phyloP scores from a whole-genome alignment of 2,113 vertebrate genomes.

The Cettia cetti region DNA sequence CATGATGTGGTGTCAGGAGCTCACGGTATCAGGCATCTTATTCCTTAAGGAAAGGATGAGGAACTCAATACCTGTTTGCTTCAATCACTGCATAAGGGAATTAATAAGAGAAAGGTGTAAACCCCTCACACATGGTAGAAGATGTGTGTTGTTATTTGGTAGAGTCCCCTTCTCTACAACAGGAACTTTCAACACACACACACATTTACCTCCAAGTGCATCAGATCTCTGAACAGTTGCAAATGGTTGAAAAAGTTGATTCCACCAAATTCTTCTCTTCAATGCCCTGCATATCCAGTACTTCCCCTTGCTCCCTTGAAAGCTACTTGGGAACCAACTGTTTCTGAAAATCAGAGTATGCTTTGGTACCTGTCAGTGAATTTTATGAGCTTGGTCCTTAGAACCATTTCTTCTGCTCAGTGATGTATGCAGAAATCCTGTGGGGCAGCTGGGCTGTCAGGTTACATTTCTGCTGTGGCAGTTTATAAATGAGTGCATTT shows the following conservation, averaged over 20 bases:
- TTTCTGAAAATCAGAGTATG: background rate
- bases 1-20: background rate
- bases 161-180: background rate
- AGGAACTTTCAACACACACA: background rate
- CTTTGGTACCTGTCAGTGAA: background rate
- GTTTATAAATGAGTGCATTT: conserved; percentile 52
- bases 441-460: conserved; percentile 11
- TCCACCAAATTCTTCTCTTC: background rate
- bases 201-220: background rate
- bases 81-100: background rate
- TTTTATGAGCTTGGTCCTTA: background rate
- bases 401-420: background rate
- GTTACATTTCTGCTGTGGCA: conserved; percentile 7
- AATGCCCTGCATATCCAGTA: background rate
- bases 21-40: background rate
- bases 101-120: background rate
- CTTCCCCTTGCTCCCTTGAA: background rate
- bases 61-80: background rate
- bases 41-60: background rate
- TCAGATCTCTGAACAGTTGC: background rate
- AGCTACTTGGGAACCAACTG: background rate
- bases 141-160: background rate
- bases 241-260: background rate
- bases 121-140: background rate
- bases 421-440: background rate